Conservation (phyloP, 2,113 vertebrate genomes). For the Cyanocitta stelleri region DNA sequence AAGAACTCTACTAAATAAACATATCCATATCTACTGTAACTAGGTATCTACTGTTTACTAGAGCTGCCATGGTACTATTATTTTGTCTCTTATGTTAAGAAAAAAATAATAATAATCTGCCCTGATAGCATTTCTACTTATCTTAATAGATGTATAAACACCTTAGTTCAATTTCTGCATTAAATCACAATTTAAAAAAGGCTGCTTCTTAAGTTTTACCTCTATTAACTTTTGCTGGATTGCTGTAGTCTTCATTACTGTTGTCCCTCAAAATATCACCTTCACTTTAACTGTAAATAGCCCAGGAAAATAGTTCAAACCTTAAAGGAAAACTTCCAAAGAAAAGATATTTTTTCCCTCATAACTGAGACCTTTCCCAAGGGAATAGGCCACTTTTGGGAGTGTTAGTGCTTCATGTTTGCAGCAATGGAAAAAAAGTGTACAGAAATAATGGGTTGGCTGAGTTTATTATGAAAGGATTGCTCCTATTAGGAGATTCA, state of each 20-base stretch:
- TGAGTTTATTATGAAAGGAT: slow-evolving; percentile 28
- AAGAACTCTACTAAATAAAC: not conserved
- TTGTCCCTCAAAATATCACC: slow-evolving; percentile 9
- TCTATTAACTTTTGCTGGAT: not conserved
- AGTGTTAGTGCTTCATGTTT: slow-evolving; percentile 3
- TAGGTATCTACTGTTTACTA: not conserved
- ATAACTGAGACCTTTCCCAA: slow-evolving; percentile 33
- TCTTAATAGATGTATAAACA: not conserved
- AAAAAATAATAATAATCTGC: not conserved
- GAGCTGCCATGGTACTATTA: not conserved
- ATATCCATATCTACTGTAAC: not conserved
- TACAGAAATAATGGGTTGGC: slow-evolving; percentile 45
- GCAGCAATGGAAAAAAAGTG: not conserved
- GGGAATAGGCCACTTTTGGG: slow-evolving; percentile 37
- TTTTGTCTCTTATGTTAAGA: not conserved
- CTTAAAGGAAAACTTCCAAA: slow-evolving; percentile 29
- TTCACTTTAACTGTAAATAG: slow-evolving; percentile 37
- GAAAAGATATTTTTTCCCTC: not conserved
- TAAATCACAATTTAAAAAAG: not conserved
- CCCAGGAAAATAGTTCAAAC: slow-evolving; percentile 27
- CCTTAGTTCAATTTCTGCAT: not conserved
- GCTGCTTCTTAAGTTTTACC: not conserved
- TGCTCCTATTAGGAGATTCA: slow-evolving; percentile 35
- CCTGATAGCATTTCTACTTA: not conserved
- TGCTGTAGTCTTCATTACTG: slow-evolving; percentile 6